Percentiles rank a stretch among this genome's conserved stretches.
phyloP scores from a whole-genome alignment of 2,888 invertebrate genomes.

The Lamellibrachia satsuma region DNA sequence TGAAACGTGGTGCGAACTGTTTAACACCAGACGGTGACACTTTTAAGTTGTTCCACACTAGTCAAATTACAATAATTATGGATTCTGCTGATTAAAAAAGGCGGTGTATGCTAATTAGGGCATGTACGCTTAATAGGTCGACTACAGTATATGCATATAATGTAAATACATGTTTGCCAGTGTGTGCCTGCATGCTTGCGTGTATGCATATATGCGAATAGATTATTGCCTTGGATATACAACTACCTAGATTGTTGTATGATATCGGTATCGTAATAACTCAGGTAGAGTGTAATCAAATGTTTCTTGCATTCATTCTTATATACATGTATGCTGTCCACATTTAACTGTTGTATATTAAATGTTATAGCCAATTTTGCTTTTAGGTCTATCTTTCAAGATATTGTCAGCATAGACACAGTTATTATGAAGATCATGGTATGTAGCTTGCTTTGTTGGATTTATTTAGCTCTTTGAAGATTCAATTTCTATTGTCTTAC shows the following conservation, averaged over 20 bases:
- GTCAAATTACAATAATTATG: too few relatives aligned
- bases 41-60: too few relatives aligned
- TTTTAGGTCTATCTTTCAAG: conserved; percentile 83
- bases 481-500: background rate
- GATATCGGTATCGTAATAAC: background rate
- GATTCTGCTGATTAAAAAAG: too few relatives aligned
- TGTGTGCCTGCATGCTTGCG: too few relatives aligned
- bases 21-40: too few relatives aligned
- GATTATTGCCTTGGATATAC: too few relatives aligned
- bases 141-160: too few relatives aligned
- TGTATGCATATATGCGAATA: too few relatives aligned
- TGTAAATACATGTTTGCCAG: too few relatives aligned
- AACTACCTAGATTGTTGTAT: background rate
- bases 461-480: background rate
- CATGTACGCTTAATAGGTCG: too few relatives aligned
- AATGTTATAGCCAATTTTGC: background rate
- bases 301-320: background rate
- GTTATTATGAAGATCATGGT: conserved; percentile 83
- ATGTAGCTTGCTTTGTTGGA: conserved; percentile 39
- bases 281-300: background rate
- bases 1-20: too few relatives aligned
- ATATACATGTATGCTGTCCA: background rate
- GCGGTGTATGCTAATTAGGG: too few relatives aligned
- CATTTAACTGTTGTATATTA: background rate
- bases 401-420: conserved; percentile 84